A percentile compares a stretch with the other conserved stretches of the same genome.
Evolutionary conservation across 2,888 invertebrate species (phyloP).

Genomic region (Nasonia oneida): DNA sequence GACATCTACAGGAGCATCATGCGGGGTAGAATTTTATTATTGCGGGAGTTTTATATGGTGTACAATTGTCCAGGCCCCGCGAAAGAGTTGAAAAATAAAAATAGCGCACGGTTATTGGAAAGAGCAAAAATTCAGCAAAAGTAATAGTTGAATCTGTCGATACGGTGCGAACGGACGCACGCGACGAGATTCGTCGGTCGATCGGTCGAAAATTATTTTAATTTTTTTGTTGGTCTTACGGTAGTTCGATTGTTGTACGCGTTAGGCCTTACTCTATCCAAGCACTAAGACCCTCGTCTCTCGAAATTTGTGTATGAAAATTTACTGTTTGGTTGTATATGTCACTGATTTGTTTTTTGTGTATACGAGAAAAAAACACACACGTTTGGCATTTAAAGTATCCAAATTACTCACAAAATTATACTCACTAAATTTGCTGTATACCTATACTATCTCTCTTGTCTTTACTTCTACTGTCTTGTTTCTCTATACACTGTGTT

Average conservation of each 20-base stretch:
- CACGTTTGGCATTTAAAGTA: constrained; percentile 41
- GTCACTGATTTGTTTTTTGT: constrained; percentile 37
- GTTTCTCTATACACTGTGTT: constrained; percentile 26
- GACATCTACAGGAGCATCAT: constrained; percentile 38
- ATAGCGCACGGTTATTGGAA: background rate
- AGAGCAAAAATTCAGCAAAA: background rate
- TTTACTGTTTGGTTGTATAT: constrained; percentile 58
- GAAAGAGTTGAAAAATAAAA: constrained; percentile 38
- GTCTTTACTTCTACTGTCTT: constrained; percentile 19
- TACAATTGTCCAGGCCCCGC: constrained; percentile 56
- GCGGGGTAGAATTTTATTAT: constrained; percentile 40
- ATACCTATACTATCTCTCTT: constrained; percentile 1
- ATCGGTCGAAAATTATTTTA: constrained; percentile 35
- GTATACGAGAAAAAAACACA: constrained; percentile 7
- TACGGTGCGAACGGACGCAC: constrained; percentile 15
- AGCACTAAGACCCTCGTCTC: constrained; percentile 73
- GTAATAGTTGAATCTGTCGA: background rate
- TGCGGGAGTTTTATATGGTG: constrained; percentile 15
- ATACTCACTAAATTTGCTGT: constrained; percentile 58
- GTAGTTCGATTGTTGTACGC: constrained; percentile 21
- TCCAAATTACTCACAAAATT: constrained; percentile 59
- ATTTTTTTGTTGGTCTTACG: constrained; percentile 50
- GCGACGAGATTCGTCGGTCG: constrained; percentile 63
- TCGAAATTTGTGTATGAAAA: constrained; percentile 66
- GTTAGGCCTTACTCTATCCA: constrained; percentile 77